Evolutionary conservation across 2,113 vertebrate genomes (phyloP), one percentile per base, ranked within the genome.

Genomic region (Hoplias malabaricus): DNA sequence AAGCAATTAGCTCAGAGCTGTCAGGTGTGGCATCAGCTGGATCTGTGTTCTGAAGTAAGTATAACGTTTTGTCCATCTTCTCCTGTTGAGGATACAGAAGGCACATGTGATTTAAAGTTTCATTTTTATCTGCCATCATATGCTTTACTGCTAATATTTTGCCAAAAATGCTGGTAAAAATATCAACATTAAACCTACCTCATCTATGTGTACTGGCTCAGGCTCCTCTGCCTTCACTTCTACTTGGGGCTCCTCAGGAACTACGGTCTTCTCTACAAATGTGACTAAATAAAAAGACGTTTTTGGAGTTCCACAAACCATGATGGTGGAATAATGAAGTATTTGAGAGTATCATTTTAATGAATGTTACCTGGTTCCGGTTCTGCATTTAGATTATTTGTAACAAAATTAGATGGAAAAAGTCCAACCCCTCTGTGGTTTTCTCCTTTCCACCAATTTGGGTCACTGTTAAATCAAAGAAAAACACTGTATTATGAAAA

Each of bases 381-480:
- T 33, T 99, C 98, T 40, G 91, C 88, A 9, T 84, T 95, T 88
- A 99, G 87, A 81, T 96, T 95, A 74, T 92, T 91, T 50, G 97
- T 96, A 77, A 99, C 98, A 77, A 99, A 99, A 87, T 99, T 99
- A 40, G 98, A 98, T 0, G 98, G 98, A 75, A 99, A 99, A 25
- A 99, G 93, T 5, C 98, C 97, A 5, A 95, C 84, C 83, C 98
- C 97, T 93, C 94, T 93, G 78, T 98, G 96, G 85, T 97, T 99
- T 91, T 99, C 97, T 81, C 98, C 98, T 85, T 96, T 98, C 98
- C 98, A 99, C 97, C 98, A 99, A 65, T 99, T 99, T 83, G 96
- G 91, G 82, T 99, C 98, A 68, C 98, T 99, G 85, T 16, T 69
- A 62, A 78, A 70, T 40, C 29, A 29, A 1, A 36, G 12, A 27